Base-by-base conservation (phyloP, 2,113 vertebrate genomes). In the Alectura lathami region DNA sequence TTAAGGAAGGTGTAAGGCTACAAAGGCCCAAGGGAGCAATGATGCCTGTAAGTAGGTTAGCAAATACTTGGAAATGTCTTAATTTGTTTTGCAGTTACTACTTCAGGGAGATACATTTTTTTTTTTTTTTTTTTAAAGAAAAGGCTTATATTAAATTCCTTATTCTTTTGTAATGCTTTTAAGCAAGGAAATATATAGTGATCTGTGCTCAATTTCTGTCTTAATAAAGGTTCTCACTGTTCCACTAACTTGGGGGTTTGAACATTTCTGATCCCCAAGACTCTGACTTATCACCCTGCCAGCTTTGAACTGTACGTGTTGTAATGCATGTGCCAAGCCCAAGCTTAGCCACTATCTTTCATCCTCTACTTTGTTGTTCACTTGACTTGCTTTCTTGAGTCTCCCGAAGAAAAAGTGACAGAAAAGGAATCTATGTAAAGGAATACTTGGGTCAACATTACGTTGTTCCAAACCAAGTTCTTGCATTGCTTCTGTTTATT, bases 31-130 rank as follows among this genome's bases (percentile, higher is more conserved):
- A 69, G 98, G 98, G 98, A 98, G 96, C 98, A 95, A 98, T 98
- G 97, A 98, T 97, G 98, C 94, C 96, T 98, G 94, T 96, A 98
- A 98, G 98, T 97, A 96, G 97, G 97, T 98, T 98, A 98, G 98
- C 96, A 96, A 95, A 97, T 96, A 97, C 97, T 97, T 96, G 97
- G 97, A 97, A 97, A 98, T 95, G 97, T 98, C 98, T 98, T 98
- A 97, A 98, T 98, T 97, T 94, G 97, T 93, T 76, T 96, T 96
- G 74, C 60, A 77, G 92, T 95, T 97, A 83, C 95, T 96, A 94
- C 95, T 96, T 95, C 79, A 84, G 97, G 95, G 96, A 91, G 85
- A 86, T 63, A 34, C 8, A 29, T 87, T 94, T 89, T 2, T 77
- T 87, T 78, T 87, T 78, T 91, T 79, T 13, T 86, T 84, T 38